Conservation (phyloP, 2,113 vertebrate genomes). For the Hippocampus mohnikei region DNA sequence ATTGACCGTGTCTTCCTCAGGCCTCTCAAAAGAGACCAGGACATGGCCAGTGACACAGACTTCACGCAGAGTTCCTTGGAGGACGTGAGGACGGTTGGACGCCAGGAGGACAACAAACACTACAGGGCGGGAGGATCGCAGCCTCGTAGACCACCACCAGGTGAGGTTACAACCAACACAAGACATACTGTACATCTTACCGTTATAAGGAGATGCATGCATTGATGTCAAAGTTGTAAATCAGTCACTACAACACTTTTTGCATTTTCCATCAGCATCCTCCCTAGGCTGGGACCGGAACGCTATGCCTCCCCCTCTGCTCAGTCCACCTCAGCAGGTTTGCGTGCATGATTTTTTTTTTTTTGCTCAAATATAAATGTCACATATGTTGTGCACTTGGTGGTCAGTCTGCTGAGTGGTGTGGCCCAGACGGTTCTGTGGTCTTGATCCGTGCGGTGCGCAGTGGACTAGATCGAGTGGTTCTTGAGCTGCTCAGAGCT, state of each 20-base stretch:
- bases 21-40: slow-evolving; percentile 72
- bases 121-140: slow-evolving; percentile 50
- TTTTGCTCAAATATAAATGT: neutral
- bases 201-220: neutral
- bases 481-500: slow-evolving; percentile 81
- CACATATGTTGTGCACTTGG: neutral
- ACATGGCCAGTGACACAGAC: slow-evolving; percentile 77
- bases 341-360: neutral
- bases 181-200: too few species aligned
- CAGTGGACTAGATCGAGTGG: slow-evolving; percentile 81
- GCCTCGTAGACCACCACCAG: slow-evolving; percentile 43
- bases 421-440: slow-evolving; percentile 76
- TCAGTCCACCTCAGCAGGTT: slow-evolving; percentile 69
- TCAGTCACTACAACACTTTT: neutral
- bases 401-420: slow-evolving; percentile 73
- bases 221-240: neutral
- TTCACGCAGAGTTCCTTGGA: slow-evolving; percentile 78
- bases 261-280: slow-evolving; percentile 47
- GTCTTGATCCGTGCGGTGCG: slow-evolving; percentile 85
- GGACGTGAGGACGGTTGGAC: slow-evolving; percentile 63
- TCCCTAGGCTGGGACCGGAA: slow-evolving; percentile 74
- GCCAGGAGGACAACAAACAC: slow-evolving; percentile 67
- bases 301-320: slow-evolving; percentile 62
- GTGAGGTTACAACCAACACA: slow-evolving; percentile 31
- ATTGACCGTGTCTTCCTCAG: slow-evolving; percentile 44